Evolutionary conservation across 2,113 vertebrate species (phyloP).

Genomic region (cat (Felis catus)): DNA sequence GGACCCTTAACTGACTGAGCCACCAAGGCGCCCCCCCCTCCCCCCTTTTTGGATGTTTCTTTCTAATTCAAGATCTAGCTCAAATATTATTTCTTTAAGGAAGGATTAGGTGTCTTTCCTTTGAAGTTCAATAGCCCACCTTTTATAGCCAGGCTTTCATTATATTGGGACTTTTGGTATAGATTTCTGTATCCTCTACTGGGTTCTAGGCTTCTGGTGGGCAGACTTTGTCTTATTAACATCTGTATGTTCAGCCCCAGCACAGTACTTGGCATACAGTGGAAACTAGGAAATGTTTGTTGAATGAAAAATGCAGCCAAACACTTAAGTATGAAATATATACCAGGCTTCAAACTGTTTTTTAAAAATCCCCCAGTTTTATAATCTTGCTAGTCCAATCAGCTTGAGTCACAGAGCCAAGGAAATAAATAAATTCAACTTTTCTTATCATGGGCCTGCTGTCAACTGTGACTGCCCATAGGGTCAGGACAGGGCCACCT

Average conservation of each 20-base stretch:
- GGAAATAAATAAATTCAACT: conserved; percentile 39
- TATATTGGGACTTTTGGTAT: background rate
- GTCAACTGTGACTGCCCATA: conserved; percentile 3
- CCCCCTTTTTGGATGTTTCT: background rate
- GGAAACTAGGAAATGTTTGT: conserved; percentile 4
- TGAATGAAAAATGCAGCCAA: conserved; percentile 6
- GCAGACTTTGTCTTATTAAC: background rate
- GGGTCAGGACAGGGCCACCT: conserved; percentile 46
- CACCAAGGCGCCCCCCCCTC: too few relatives aligned
- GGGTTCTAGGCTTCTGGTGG: background rate
- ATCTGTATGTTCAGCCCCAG: background rate
- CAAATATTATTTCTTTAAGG: conserved; percentile 28
- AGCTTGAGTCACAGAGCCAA: conserved; percentile 45
- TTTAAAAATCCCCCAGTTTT: background rate
- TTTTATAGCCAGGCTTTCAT: background rate
- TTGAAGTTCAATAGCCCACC: background rate
- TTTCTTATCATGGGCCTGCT: conserved; percentile 4
- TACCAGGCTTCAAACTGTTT: background rate
- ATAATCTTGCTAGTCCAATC: conserved; percentile 37
- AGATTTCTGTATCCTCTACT: background rate
- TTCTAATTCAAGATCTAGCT: background rate
- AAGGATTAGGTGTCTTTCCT: background rate
- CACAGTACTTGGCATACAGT: background rate
- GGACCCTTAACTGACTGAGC: too few relatives aligned
- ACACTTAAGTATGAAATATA: conserved; percentile 25